Evolutionary conservation across 1,140 invertebrate species (phyloP).

Genomic region (Drosophila elegans): DNA sequence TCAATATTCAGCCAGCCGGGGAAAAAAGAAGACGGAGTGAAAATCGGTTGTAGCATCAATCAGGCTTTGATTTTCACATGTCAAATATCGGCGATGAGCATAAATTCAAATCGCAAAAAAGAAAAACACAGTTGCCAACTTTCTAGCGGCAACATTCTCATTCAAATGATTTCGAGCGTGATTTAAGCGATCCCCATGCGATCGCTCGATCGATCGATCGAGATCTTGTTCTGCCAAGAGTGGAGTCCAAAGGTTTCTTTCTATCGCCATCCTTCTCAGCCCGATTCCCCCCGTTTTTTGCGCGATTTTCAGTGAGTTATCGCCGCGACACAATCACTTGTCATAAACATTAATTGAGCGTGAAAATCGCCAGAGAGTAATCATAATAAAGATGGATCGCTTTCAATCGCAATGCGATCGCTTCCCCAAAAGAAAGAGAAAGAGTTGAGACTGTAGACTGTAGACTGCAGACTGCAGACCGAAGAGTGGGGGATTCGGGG

Average conservation of each 20-base stretch:
- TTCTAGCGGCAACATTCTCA: conserved; percentile 72
- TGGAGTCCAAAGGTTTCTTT: conserved; percentile 46
- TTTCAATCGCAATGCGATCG: conserved; percentile 53
- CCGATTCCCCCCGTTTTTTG: background rate
- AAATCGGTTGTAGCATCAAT: conserved; percentile 66
- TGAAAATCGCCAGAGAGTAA: conserved; percentile 62
- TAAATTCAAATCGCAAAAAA: conserved; percentile 69
- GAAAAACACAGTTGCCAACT: conserved; percentile 54
- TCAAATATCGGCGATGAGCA: conserved; percentile 60
- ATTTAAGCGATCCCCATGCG: conserved; percentile 44
- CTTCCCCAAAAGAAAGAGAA: conserved; percentile 45
- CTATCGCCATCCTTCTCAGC: background rate
- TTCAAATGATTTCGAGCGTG: conserved; percentile 52
- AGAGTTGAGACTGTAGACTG: conserved; percentile 24
- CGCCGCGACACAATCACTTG: conserved; percentile 77
- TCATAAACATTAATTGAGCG: conserved; percentile 81
- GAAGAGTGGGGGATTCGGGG: background rate
- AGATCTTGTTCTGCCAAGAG: conserved; percentile 45
- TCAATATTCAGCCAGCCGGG: conserved; percentile 10
- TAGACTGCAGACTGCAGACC: background rate
- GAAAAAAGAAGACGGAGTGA: conserved; percentile 2
- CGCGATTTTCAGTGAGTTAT: conserved; percentile 59
- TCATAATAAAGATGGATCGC: conserved; percentile 79
- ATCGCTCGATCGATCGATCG: conserved; percentile 26
- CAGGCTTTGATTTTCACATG: conserved; percentile 79